These are phyloP conservation scores for Tor tambroides DNA, from an alignment of 2,113 vertebrate species.

Conservation along the genomic window DNA sequence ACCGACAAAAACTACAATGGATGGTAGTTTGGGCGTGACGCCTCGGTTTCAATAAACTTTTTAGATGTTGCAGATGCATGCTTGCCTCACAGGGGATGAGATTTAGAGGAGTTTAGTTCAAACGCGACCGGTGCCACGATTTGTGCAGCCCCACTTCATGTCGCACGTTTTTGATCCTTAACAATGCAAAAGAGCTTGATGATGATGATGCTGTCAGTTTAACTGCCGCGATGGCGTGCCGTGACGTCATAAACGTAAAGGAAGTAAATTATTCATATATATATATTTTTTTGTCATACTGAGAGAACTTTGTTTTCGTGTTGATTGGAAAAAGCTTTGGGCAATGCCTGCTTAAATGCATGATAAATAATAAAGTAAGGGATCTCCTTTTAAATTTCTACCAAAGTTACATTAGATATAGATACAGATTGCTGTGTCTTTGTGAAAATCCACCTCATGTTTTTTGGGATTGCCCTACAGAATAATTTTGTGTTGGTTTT, in stretches of 20 bases:
- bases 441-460: background rate
- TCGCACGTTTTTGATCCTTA: background rate
- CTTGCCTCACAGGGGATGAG: slow-evolving; percentile 47
- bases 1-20: slow-evolving; percentile 60
- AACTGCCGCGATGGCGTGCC: background rate
- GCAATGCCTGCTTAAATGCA: background rate
- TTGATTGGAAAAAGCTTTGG: background rate
- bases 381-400: background rate
- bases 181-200: background rate
- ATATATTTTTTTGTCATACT: background rate
- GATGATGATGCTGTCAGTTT: slow-evolving; percentile 15
- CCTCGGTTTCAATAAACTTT: slow-evolving; percentile 46
- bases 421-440: background rate
- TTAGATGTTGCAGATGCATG: slow-evolving; percentile 36
- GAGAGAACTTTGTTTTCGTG: background rate
- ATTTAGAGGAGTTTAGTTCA: background rate
- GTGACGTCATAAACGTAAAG: background rate
- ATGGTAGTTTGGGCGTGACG: slow-evolving; percentile 76
- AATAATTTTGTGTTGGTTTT: background rate
- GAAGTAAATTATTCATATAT: background rate
- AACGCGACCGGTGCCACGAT: background rate
- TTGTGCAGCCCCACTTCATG: background rate
- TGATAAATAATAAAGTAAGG: background rate
- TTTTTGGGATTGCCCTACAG: background rate
- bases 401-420: background rate